Evolutionary conservation across 2,888 invertebrate genomes (phyloP).

Genomic region (Ichneumon xanthorius): DNA sequence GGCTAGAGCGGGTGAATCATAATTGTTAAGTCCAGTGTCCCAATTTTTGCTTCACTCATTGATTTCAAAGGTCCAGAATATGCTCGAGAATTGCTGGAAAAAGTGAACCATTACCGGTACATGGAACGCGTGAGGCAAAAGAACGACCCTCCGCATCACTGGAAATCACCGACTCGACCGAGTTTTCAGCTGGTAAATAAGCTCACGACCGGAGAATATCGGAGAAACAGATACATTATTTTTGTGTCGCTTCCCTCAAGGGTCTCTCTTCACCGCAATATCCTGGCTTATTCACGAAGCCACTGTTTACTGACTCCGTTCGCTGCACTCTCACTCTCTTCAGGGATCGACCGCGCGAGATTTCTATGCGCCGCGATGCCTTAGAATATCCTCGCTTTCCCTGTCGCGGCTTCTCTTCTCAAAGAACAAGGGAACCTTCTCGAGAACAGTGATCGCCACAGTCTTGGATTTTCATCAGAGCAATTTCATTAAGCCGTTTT

Average conservation of each 20-base stretch:
- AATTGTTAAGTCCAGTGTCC: too few species aligned
- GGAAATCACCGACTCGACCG: not conserved
- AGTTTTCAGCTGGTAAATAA: not conserved
- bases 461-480: slow-evolving; percentile 70
- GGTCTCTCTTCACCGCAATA: slow-evolving; percentile 5
- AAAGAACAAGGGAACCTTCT: slow-evolving; percentile 72
- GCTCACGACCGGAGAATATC: not conserved
- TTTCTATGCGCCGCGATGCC: slow-evolving; percentile 8
- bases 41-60: not conserved
- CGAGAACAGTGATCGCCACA: slow-evolving; percentile 59
- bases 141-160: not conserved
- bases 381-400: slow-evolving; percentile 2
- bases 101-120: not conserved
- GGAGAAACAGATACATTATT: slow-evolving; percentile 1
- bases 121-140: not conserved
- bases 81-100: not conserved
- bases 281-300: not conserved
- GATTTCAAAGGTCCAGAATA: not conserved
- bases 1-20: too few species aligned
- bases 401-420: slow-evolving; percentile 70
- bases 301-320: slow-evolving; percentile 22
- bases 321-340: slow-evolving; percentile 21
- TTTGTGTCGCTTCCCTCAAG: not conserved
- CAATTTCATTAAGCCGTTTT: slow-evolving; percentile 78
- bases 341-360: not conserved